phyloP scores from a whole-genome alignment of 2,797 vertebrate genomes.

The Pelobates cultripes region DNA sequence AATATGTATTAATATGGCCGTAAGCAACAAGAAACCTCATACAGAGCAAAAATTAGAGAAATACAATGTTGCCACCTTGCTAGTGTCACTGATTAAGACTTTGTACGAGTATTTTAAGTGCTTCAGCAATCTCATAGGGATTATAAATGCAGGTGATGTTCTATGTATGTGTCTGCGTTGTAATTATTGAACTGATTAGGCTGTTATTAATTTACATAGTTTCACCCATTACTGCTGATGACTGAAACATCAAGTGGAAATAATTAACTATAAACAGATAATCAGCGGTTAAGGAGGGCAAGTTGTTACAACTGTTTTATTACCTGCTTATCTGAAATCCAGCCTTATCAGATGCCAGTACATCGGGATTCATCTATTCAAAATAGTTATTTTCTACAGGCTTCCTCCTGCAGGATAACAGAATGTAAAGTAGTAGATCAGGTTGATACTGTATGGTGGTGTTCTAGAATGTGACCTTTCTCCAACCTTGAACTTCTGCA shows the following conservation, averaged over 20 bases:
- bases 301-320: not conserved
- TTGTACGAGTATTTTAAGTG: not conserved
- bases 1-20: too few relatives aligned
- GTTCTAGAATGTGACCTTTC: not conserved
- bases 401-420: not conserved
- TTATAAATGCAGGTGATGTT: not conserved
- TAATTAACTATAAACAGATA: not conserved
- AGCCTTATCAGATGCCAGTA: not conserved
- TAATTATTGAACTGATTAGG: not conserved
- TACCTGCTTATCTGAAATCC: not conserved
- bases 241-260: not conserved
- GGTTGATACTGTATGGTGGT: not conserved
- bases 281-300: not conserved
- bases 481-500: too few relatives aligned
- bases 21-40: too few relatives aligned
- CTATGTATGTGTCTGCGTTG: not conserved
- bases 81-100: not conserved
- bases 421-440: not conserved
- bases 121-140: too few relatives aligned
- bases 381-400: not conserved
- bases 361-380: not conserved
- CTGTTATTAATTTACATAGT: not conserved
- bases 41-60: too few relatives aligned
- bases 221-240: not conserved
- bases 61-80: too few relatives aligned